phyloP scores from a whole-genome alignment of 2,888 invertebrate genomes.

The Coelopa pilipes region DNA sequence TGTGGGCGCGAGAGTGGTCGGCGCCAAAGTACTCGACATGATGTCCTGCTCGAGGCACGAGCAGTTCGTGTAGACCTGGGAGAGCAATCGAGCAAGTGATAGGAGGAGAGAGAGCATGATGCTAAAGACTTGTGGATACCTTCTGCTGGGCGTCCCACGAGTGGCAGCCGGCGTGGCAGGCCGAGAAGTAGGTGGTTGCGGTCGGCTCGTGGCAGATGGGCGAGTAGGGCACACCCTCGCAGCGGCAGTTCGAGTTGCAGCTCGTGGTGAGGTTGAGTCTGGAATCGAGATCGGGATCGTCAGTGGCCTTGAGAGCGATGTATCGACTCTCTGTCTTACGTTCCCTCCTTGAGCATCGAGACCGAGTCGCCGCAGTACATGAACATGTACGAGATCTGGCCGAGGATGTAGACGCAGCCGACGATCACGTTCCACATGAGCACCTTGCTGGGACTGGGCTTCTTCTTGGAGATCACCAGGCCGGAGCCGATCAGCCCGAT shows the following conservation, averaged over 20 bases:
- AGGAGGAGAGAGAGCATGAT: not conserved
- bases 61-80: conserved; percentile 59
- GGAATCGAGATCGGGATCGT: conserved; percentile 20
- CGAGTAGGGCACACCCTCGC: conserved; percentile 71
- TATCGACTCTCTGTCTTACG: conserved; percentile 43
- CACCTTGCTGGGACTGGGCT: conserved; percentile 71
- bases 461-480: conserved; percentile 71
- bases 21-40: not conserved
- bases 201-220: conserved; percentile 73
- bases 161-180: conserved; percentile 79
- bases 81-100: conserved; percentile 29
- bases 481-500: conserved; percentile 73
- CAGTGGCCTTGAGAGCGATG: not conserved
- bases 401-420: conserved; percentile 69
- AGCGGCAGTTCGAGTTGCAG: conserved; percentile 73
- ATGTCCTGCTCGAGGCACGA: conserved; percentile 42
- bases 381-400: conserved; percentile 70
- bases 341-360: conserved; percentile 52
- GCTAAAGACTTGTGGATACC: conserved; percentile 42
- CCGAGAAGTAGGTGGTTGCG: conserved; percentile 74
- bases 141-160: conserved; percentile 56
- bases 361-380: conserved; percentile 68
- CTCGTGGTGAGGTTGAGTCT: conserved; percentile 69
- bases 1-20: too few relatives aligned
- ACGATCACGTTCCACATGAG: conserved; percentile 74